phyloP scores from a whole-genome alignment of 2,113 vertebrate species.

The Prochilodus magdalenae region DNA sequence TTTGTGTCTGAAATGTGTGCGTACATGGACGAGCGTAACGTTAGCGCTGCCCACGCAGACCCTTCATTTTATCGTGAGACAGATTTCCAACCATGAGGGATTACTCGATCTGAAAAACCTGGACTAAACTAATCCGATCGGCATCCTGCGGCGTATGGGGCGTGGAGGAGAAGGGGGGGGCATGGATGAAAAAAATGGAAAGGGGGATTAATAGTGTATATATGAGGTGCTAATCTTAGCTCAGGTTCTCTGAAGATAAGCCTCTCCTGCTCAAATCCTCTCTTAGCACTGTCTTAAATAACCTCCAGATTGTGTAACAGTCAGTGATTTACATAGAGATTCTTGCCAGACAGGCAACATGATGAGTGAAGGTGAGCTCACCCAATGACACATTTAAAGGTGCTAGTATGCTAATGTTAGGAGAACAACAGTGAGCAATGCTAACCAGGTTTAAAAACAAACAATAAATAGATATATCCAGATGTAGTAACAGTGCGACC shows the following conservation, averaged over 20 bases:
- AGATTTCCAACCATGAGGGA: neutral
- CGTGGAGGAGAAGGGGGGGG: neutral
- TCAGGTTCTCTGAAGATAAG: conserved; percentile 37
- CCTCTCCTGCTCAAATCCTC: conserved; percentile 50
- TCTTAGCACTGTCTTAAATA: conserved; percentile 54
- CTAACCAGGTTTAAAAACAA: conserved; percentile 9
- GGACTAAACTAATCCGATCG: conserved; percentile 17
- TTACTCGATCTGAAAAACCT: conserved; percentile 11
- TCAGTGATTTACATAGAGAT: conserved; percentile 60
- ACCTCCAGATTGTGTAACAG: conserved; percentile 65
- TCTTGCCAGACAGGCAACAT: conserved; percentile 43
- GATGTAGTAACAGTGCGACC: conserved; percentile 56
- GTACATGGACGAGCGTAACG: neutral
- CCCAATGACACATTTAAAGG: conserved; percentile 42
- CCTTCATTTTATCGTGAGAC: neutral
- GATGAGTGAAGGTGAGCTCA: conserved; percentile 38
- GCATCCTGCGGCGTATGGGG: neutral
- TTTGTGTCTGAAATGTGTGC: neutral
- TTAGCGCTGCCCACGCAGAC: neutral
- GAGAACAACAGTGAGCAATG: conserved; percentile 28
- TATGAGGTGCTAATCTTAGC: conserved; percentile 51
- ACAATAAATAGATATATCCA: conserved; percentile 8
- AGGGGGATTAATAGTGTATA: conserved; percentile 50
- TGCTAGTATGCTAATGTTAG: conserved; percentile 48
- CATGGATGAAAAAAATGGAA: conserved; percentile 4